Percentiles rank a stretch among this genome's conserved stretches.
Evolutionary conservation across 2,888 invertebrate species (phyloP).

Genomic region (Drosophila nr. perissopoda): DNA sequence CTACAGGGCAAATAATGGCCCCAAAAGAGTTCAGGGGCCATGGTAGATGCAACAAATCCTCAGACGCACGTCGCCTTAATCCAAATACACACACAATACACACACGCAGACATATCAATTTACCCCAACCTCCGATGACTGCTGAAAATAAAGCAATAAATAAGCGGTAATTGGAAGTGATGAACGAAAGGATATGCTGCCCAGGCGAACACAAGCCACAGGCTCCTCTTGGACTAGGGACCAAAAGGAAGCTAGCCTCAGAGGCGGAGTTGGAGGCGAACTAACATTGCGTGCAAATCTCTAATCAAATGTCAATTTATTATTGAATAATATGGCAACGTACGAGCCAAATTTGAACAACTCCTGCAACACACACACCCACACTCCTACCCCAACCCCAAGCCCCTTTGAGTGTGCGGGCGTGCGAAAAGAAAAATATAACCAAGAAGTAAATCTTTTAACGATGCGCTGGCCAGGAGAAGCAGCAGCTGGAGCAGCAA

Average conservation of each 20-base stretch:
- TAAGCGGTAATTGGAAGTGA: conserved; percentile 79
- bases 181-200: conserved; percentile 63
- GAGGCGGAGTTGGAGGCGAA: background rate
- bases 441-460: conserved; percentile 72
- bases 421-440: conserved; percentile 61
- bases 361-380: background rate
- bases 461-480: conserved; percentile 47
- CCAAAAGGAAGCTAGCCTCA: background rate
- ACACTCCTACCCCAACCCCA: background rate
- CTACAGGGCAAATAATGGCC: conserved; percentile 27
- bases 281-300: conserved; percentile 51
- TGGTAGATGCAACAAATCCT: conserved; percentile 39
- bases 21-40: conserved; percentile 22
- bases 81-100: conserved; percentile 31
- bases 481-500: background rate
- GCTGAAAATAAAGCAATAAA: conserved; percentile 72
- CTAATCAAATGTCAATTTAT: conserved; percentile 79
- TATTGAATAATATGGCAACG: conserved; percentile 73
- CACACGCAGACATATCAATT: conserved; percentile 72
- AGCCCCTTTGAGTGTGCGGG: conserved; percentile 38
- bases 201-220: conserved; percentile 19
- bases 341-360: conserved; percentile 44
- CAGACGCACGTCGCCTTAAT: conserved; percentile 47
- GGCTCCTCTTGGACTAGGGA: background rate
- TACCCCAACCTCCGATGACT: conserved; percentile 22